Base-by-base conservation (phyloP, 1,140 invertebrate genomes). In the Teleopsis dalmanni region DNA sequence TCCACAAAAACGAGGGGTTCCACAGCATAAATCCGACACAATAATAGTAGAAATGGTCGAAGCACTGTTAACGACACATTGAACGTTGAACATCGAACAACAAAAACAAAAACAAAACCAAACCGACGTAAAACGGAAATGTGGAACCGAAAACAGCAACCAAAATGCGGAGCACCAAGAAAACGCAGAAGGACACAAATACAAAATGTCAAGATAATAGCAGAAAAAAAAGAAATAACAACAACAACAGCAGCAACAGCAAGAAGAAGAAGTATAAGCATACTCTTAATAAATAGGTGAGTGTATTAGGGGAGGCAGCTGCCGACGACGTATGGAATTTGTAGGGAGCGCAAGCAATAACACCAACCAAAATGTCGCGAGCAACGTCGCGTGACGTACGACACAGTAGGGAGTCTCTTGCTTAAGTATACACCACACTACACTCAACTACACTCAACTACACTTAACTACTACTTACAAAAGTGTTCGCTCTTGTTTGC, bases 291-390 rank as follows among this genome's bases (percentile, higher is more conserved):
- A 16, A 21, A 26, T 27, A 23, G 37, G 13, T 22, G 18, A 8
- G 11, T 22, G 23, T 8, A 4, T 42, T 7, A 11, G 29, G 23
- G 40, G 40, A 8, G 18, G 40, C 40, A 42, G 22, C 41, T 21
- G 41, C 22, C 16, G 14, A 11, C 41, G n/a, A 10, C 16, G 19
- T 3, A 40, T 13, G 19, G 5, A 2, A 19, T n/a, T 19, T 19
- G 23, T 13, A 13, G 8, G 21, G 26, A 18, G 25, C 19, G n/a
- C 27, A 26, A 31, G 27, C 8, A 4, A 26, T 13, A 26, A 14
- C 41, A 43, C 41, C 41, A 43, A 43, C 41, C 41, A 43, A 43
- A 43, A 43, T 43, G 41, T 43, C 41, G 41, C 41, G 41, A 27
- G 41, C 41, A 43, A 13, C 41, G 41, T 31, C 41, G 41, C 27